A percentile compares a stretch with the other conserved stretches of the same genome.
Evolutionary conservation across 2,113 vertebrate genomes (phyloP).

Genomic region (Heloderma charlesbogerti): DNA sequence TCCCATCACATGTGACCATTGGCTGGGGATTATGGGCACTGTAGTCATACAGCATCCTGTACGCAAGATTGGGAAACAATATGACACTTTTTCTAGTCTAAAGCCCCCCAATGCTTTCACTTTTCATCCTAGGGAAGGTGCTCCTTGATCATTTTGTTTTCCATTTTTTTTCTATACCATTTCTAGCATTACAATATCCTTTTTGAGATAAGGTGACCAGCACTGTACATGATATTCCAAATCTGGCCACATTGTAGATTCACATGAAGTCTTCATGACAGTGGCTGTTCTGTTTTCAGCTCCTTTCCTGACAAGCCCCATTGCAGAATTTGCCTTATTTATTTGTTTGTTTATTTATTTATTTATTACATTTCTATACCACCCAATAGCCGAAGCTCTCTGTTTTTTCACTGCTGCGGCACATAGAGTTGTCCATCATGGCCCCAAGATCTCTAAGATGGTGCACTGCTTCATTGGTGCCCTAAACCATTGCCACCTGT

Average conservation of each 20-base stretch:
- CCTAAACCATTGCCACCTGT: neutral
- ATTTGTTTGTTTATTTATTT: no score
- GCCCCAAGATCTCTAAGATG: neutral
- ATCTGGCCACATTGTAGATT: neutral
- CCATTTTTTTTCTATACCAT: neutral
- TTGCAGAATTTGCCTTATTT: neutral
- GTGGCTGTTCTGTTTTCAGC: neutral
- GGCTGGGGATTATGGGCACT: neutral
- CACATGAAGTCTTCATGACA: neutral
- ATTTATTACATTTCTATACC: no score
- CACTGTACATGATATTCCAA: neutral
- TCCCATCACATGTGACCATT: neutral
- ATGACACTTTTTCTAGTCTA: no score
- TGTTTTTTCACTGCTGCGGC: neutral
- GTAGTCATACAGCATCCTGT: no score
- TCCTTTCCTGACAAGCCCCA: neutral
- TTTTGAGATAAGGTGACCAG: neutral
- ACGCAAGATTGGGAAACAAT: no score
- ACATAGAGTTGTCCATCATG: neutral
- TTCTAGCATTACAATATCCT: neutral
- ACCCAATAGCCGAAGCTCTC: no score
- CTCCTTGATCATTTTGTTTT: no score
- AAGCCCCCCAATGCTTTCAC: no score
- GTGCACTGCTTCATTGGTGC: neutral
- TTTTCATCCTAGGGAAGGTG: no score